Evolutionary conservation across 2,888 invertebrate species (phyloP), one percentile per base, ranked within the genome.

Genomic region (Dasysyrphus albostriatus): DNA sequence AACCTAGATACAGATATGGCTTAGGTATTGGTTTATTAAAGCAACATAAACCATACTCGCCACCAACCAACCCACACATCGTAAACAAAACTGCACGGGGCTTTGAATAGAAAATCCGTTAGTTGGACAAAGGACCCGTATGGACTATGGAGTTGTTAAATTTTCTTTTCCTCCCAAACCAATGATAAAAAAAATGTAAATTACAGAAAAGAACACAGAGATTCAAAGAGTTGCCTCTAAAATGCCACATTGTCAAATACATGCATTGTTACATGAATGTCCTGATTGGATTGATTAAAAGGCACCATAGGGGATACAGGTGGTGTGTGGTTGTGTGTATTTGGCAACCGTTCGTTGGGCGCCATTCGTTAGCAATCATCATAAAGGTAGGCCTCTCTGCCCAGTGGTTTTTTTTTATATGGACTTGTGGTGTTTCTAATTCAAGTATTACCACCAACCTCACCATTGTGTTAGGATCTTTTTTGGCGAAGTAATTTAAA

Each of bases 251-350:
- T 51, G 24, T 7, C 14, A n/a, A 39, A 12, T 8, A 16, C 6
- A 24, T 7, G 9, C 12, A 37, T 49, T 67, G 67, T 49, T 3
- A 67, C 34, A 49, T 14, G 19, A 76, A 42, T 54, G 19, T 24
- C 51, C 74, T 77, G 82, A 78, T 87, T 83, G 58, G 65, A 78
- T 87, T 83, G 74, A 83, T 82, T 75, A 72, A 72, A 82, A 59
- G 74, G 44, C 42, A 58, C 78, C 56, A 58, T 58, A 44, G 73
- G 74, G 74, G 63, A 82, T 70, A 82, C 75, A 87, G 87, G 77
- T 69, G 58, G n/a, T 32, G 8, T 32, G 24, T 51, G 12, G 49
- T 39, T 9, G 0, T 9, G 24, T 19, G 34, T 34, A 65, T 56
- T 67, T 70, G 51, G 37, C 75, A 10, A 51, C 54, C 19, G 58